Evolutionary conservation across 2,888 invertebrate genomes (phyloP), one percentile per base, ranked within the genome.

Genomic region (Lochmaea crataegi): DNA sequence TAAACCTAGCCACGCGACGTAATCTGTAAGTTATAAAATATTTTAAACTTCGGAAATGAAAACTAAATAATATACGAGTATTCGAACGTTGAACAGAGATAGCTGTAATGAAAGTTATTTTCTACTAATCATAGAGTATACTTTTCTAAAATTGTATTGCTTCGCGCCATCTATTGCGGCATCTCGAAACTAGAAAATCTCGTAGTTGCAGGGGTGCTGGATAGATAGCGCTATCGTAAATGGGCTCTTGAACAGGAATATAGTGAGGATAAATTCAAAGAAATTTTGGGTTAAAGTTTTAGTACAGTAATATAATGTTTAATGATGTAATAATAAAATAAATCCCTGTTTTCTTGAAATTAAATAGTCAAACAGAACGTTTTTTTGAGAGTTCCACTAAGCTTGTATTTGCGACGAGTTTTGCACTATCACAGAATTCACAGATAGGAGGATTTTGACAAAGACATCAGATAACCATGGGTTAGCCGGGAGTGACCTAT

Each of bases 101-200:
- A 18, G 53, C n/a, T 14, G 7, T 2, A 45, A 14, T 14, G 12
- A 45, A 45, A 45, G 14, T 14, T 48, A n/a, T 7, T n/a, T 48
- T 48, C 48, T n/a, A n/a, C 48, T 48, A 6, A 48, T 7, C 48
- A 48, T 6, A 48, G 48, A 48, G 6, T n/a, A n/a, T 18, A 18
- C 18, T 26, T 48, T 70, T 64, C 70, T n/a, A 64, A 70, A 70
- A 70, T 70, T 51, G 38, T 42, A 22, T 41, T 42, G 41, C 41
- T 53, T 57, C 16, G 73, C 78, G 77, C 77, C 71, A 72, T 79
- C 78, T 78, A 58, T 53, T 71, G 67, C 51, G 6, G 14, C 10
- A 53, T 12, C 10, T 14, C 7, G 18, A 66, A 73, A 71, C 58
- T 48, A 51, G 14, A n/a, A 38, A 26, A 12, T 69, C 6, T 65